Base-by-base conservation (phyloP, 2,888 invertebrate genomes). In the Serrognathus titanus region DNA sequence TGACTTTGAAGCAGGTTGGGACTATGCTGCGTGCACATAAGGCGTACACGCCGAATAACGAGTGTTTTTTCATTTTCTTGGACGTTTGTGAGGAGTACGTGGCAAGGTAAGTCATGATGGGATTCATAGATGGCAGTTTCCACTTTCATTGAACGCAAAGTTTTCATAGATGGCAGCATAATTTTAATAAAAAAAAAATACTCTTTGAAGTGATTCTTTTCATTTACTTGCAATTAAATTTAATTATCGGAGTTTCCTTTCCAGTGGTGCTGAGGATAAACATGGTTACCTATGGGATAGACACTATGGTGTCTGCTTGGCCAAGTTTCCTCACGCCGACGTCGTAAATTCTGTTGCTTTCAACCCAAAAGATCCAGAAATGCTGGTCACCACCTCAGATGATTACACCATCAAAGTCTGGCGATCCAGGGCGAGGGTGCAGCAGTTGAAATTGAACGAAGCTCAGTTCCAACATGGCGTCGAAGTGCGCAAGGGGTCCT, bases 321-420 rank as follows among this genome's bases (percentile, higher is more conserved):
- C 86, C 0, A 88, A 87, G 69, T 87, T 87, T 65, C 88, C 87
- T 2, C 92, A 93, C 72, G 76, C 77, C 0, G 90, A 91, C 74
- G 90, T 92, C 7, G 92, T 92, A 0, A 92, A 92, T 77, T 88
- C 89, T 13, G 92, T 92, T 1, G 92, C 92, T 2, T 92, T 93
- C 71, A 92, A 91, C 78, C 90, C 92, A 1, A 80, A 80, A 58
- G 88, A 92, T 77, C 83, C 88, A 0, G 88, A 90, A 77, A 89
- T 91, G 86, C 78, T 92, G 35, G 86, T 93, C 6, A 90, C 92
- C 5, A 89, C 89, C 8, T 90, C 91, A 54, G 92, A 93, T 73
- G 93, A 93, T 75, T 83, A 83, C 69, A 85, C 85, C 4, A 84
- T 92, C 50, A 92, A 91, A 80, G 81, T 89, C 49, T 79, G 79